Base-by-base conservation (phyloP, 2,888 invertebrate genomes). In the Heliconius aoede region DNA sequence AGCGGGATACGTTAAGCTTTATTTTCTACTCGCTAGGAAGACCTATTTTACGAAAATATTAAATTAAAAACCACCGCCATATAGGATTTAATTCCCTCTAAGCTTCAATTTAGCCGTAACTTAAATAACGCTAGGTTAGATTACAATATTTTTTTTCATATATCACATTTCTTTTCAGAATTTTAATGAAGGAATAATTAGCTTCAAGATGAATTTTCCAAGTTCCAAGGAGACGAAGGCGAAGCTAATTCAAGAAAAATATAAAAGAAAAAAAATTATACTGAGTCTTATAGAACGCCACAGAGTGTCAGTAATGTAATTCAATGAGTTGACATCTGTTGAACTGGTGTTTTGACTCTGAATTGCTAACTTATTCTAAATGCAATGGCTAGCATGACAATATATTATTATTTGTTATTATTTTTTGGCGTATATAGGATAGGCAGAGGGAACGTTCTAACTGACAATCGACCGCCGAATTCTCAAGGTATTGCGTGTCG, bases 211-310 rank as follows among this genome's bases (percentile, higher is more conserved):
- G n/a, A 51, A 30, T 30, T 69, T 30, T 30, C n/a, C 7, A 55
- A 55, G 32, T 55, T 51, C 55, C 32, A 55, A 9, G 24, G n/a
- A 55, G 69, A n/a, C 55, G 69, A n/a, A 15, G 30, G 51, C n/a
- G 69, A 15, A 69, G 69, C 24, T 32, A 32, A 55, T 69, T 69
- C n/a, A 69, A 69, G 32, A 30, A 55, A 68, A 69, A 69, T 55
- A 69, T 55, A 24, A 69, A n/a, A 24, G 69, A n/a, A 69, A 55
- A 68, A 69, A 46, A 26, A 21, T 21, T 21, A 68, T 11, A 51
- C 5, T 21, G 5, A n/a, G 4, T 51, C 24, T 69, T 69, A 55
- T 24, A 69, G 30, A 30, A 21, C 28, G 30, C 69, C 55, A 69
- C n/a, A 30, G n/a, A 30, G 28, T 51, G 18, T 55, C 8, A 15